Conservation (phyloP, 2,888 invertebrate genomes). For the Drosophila conformis region DNA sequence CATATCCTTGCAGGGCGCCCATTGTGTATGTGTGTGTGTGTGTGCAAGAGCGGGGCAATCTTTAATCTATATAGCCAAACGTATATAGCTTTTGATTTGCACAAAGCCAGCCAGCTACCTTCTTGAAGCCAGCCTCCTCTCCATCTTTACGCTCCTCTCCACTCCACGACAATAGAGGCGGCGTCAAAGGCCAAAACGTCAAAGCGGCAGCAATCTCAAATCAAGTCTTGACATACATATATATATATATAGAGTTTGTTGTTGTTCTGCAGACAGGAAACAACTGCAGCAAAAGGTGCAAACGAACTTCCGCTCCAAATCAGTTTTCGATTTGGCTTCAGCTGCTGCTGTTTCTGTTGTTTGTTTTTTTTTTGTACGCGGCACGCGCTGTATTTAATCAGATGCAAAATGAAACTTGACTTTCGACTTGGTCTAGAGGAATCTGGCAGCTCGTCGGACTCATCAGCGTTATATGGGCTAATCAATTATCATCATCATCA, state of each 20-base stretch:
- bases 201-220: constrained; percentile 48
- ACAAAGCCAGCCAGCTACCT: constrained; percentile 43
- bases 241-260: constrained; percentile 19
- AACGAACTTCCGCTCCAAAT: constrained; percentile 83
- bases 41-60: constrained; percentile 32
- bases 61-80: constrained; percentile 42
- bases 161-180: constrained; percentile 53
- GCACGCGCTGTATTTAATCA: constrained; percentile 64
- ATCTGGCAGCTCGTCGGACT: constrained; percentile 1
- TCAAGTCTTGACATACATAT: constrained; percentile 38
- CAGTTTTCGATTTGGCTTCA: constrained; percentile 76
- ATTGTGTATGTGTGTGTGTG: constrained; percentile 5
- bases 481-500: constrained; percentile 75
- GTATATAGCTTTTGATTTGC: constrained; percentile 69
- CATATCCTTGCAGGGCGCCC: constrained; percentile 23
- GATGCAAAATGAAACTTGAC: constrained; percentile 27
- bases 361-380: constrained; percentile 26
- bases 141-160: not conserved
- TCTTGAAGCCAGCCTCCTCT: not conserved
- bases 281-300: constrained; percentile 77
- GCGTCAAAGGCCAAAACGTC: constrained; percentile 80
- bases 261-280: constrained; percentile 73
- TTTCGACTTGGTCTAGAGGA: constrained; percentile 13
- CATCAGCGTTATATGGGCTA: constrained; percentile 30
- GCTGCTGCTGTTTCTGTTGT: constrained; percentile 27